Conservation (phyloP, 53 echinoderm and acorn worm species). For the Zoroaster sp. region DNA sequence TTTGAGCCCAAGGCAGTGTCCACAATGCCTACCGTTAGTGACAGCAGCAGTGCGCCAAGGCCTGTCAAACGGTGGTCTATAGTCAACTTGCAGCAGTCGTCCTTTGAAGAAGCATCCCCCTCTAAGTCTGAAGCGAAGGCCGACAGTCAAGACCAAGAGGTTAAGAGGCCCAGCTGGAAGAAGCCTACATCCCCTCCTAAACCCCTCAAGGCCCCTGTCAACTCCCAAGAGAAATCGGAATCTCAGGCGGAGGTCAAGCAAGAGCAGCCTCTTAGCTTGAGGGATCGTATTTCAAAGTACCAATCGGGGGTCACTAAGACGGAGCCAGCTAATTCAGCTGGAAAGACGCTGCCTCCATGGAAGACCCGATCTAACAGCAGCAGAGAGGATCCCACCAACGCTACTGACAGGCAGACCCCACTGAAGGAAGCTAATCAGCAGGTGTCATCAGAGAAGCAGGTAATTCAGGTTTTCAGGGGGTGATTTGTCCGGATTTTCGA, state of each 20-base stretch:
- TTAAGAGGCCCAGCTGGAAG: constrained; percentile 27
- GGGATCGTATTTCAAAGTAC: constrained; percentile 78
- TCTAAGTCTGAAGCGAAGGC: constrained; percentile 60
- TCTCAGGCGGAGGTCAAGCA: not conserved
- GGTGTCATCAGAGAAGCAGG: constrained; percentile 31
- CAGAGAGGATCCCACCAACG: not conserved
- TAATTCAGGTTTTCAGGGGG: no score
- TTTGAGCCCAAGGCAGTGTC: constrained; percentile 58
- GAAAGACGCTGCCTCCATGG: not conserved
- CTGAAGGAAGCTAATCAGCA: constrained; percentile 32
- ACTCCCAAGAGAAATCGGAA: not conserved
- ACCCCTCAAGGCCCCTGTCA: not conserved
- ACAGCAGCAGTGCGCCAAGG: constrained; percentile 43
- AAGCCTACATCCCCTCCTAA: constrained; percentile 33
- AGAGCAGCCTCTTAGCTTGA: constrained; percentile 65
- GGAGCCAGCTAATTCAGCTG: not conserved
- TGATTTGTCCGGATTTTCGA: no score
- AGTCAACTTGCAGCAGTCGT: constrained; percentile 1
- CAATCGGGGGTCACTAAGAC: not conserved
- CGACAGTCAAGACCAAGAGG: not conserved
- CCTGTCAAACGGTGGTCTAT: constrained; percentile 6
- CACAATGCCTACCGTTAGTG: constrained; percentile 40
- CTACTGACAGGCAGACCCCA: constrained; percentile 3
- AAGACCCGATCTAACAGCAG: constrained; percentile 1
- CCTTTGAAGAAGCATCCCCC: constrained; percentile 31